Base-by-base conservation (phyloP, 2,797 vertebrate genomes). In the Cyclopterus lumpus region DNA sequence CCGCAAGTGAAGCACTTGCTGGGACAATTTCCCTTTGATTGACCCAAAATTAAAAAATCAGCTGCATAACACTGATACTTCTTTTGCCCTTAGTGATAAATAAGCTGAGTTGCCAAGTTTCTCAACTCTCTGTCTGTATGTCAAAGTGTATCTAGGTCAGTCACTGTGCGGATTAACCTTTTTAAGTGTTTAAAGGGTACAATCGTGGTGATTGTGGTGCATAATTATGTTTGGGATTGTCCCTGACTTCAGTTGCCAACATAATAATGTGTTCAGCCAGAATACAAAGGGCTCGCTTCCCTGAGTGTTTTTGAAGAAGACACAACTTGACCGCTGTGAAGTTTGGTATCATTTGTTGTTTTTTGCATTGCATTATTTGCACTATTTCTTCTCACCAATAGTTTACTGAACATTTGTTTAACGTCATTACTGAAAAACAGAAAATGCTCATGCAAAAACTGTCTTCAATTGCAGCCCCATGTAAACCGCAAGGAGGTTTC, bases 171-270 rank as follows among this genome's bases (percentile, higher is more conserved):
- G 67, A 57, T 1, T 66, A 51, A 7, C 11, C 20, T 30, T 54
- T 40, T 64, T n/a, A 75, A 32, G 32, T 46, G 30, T 40, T 76
- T 66, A 44, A 70, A 58, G 32, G 24, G 32, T 8, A 18, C 40
- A 73, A 65, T 69, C 12, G 62, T n/a, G 32, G n/a, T 62, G 62
- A 77, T 14, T 77, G 65, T 71, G 26, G 11, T 20, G 7, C 6
- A 49, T 78, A 38, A 71, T 73, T 71, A 24, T 54, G 16, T 59
- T 57, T 63, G 79, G 34, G 34, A 76, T 32, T 28, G 42, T 64
- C 28, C 26, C 36, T 26, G 28, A 55, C 34, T 30, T 75, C 34
- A 44, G 36, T 26, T 77, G 51, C 59, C 55, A 80, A 49, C 32
- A 55, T 24, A 53, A 73, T 36, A 36, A 36, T 8, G 38, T 40